A percentile compares a stretch with the other conserved stretches of the same genome.
Evolutionary conservation across 2,113 vertebrate species (phyloP).

Genomic region (Addax nasomaculatus): DNA sequence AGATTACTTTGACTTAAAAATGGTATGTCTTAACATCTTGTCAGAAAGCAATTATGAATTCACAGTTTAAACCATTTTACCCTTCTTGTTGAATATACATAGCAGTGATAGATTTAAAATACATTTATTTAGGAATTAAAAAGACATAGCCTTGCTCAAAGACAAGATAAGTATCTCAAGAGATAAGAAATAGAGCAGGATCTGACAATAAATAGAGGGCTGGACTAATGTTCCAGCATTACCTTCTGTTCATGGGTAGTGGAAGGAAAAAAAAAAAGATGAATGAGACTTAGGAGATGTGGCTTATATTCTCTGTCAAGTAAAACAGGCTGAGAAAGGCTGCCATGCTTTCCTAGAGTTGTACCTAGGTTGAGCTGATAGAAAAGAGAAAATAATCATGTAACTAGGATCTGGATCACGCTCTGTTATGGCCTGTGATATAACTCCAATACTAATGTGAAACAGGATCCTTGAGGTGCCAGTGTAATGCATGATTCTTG

Average conservation of each 20-base stretch:
- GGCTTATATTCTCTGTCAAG: not conserved
- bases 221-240: not conserved
- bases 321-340: not conserved
- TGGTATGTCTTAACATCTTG: not conserved
- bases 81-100: not conserved
- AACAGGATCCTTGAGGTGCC: not conserved
- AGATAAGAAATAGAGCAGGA: not conserved
- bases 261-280: not conserved
- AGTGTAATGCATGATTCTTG: not conserved
- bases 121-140: not conserved
- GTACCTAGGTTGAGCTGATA: not conserved
- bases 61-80: not conserved
- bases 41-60: not conserved
- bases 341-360: not conserved
- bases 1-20: not conserved
- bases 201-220: not conserved
- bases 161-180: not conserved
- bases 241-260: not conserved
- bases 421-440: not conserved
- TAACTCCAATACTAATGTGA: not conserved
- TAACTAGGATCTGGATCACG: not conserved
- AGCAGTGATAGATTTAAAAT: not conserved
- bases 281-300: not conserved
- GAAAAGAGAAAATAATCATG: not conserved
- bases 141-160: not conserved